These are phyloP conservation scores for Drosophila cracens DNA, from an alignment of 2,888 invertebrate species.

Conservation along the genomic window DNA sequence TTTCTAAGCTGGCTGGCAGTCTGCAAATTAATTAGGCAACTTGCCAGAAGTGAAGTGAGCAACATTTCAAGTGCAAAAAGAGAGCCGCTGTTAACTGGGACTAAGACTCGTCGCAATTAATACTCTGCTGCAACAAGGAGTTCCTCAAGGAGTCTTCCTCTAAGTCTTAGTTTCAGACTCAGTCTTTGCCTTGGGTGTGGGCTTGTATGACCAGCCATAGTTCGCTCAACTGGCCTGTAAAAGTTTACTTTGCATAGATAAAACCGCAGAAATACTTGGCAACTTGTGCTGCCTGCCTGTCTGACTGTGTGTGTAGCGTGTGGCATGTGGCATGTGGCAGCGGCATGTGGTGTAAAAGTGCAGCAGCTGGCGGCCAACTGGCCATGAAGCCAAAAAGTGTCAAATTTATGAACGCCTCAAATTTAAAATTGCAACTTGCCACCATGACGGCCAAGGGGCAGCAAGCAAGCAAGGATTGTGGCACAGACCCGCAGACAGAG, in stretches of 20 bases:
- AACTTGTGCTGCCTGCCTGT: constrained; percentile 40
- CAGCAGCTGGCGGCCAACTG: constrained; percentile 38
- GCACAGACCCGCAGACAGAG: constrained; percentile 1
- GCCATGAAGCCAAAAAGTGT: constrained; percentile 72
- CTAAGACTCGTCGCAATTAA: constrained; percentile 11
- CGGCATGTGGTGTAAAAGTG: constrained; percentile 45
- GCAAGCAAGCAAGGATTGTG: constrained; percentile 1
- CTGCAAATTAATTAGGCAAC: constrained; percentile 39
- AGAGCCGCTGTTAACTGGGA: constrained; percentile 1
- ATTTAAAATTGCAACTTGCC: constrained; percentile 60
- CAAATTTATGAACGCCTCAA: constrained; percentile 80
- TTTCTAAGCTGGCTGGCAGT: neutral
- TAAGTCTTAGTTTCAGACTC: neutral
- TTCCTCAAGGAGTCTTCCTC: neutral
- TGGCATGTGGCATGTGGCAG: constrained; percentile 37
- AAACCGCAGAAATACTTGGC: constrained; percentile 73
- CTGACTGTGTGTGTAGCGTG: constrained; percentile 16
- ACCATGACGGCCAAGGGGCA: constrained; percentile 1
- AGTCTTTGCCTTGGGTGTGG: constrained; percentile 2
- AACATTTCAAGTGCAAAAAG: constrained; percentile 15
- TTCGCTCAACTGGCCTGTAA: constrained; percentile 55
- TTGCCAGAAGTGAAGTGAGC: constrained; percentile 8
- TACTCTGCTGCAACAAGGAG: neutral
- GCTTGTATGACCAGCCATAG: constrained; percentile 10
- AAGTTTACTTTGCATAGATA: constrained; percentile 77